Evolutionary conservation across 2,888 invertebrate species (phyloP), one percentile per base, ranked within the genome.

Genomic region (Steromphala cineraria): DNA sequence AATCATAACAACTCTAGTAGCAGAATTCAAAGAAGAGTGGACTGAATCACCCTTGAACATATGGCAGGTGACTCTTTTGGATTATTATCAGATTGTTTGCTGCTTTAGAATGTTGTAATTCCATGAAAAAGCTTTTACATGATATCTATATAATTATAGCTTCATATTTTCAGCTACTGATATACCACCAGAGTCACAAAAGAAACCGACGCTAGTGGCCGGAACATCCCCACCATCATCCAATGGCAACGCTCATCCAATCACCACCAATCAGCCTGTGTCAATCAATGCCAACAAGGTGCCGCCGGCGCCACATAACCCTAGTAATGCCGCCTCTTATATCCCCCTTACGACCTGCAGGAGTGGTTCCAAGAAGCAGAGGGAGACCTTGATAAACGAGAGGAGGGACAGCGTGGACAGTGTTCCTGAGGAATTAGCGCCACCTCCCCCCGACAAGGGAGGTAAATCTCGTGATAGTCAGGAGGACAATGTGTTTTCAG

Each of bases 391-490:
- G 52, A 77, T 86, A 21, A 71, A 55, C n/a, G 81, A 76, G 13
- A 81, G 89, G 74, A 87, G 87, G 21, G 85, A 84, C 3, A 91
- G 91, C 83, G 81, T 87, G 2, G 90, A 89, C 79, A 91, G 91
- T 87, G 88, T 91, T n/a, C 91, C 92, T 1, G 90, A 92, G 19
- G 90, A 88, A 46, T 79, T 81, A 13, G 89, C 91, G 2, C 92
- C 92, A 0, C 88, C 89, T 5, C 91, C 91, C 1, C 91, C 91
- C 3, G 76, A 56, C 15, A 85, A 88, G 76, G 83, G 82, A 0
- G 75, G 79, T 17, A 62, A 78, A 15, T 40, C 74, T 7, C 46
- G 21, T 0, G 67, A 28, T 31, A 77, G 81, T 53, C 79, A 56
- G 55, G 62, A 77, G 7, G 82, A 80, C 28, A 40, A 67, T 21